Evolutionary conservation across 2,888 invertebrate species (phyloP), one percentile per base, ranked within the genome.

Genomic region (Seira ritae): DNA sequence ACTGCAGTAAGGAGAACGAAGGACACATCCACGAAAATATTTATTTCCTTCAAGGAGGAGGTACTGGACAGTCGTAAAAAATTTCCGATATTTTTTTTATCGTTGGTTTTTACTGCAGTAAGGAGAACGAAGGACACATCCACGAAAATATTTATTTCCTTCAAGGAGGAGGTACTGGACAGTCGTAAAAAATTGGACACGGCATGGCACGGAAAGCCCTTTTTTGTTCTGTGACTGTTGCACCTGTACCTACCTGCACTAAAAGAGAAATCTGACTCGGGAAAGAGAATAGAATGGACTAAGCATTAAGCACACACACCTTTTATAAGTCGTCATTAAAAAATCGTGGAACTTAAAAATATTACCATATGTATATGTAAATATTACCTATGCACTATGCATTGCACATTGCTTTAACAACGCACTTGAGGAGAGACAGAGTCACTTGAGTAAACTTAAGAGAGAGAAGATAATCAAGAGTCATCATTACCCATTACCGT

Each of bases 11-110:
- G 12, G 12, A 55, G 55, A n/a, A 55, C 17, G 55, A 55, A 55
- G 55, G 55, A 55, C 17, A 55, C 55, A 31, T 31, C 31, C 31
- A 2, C 3, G 12, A 55, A 55, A 55, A 55, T 55, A 55, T 55
- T 55, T 55, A 8, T 55, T 50, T 50, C 68, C 66, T 73, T 19
- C 24, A 65, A 71, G 17, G 55, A 72, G 69, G 73, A 83, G 83
- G 73, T 65, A 77, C 83, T 72, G 78, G 78, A 83, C 83, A 83
- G 55, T 78, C 72, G 73, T 83, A 83, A 83, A 82, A 77, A 75
- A 74, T 68, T 50, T 42, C 12, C 12, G n/a, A n/a, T n/a, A 8
- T 42, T 8, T 42, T 55, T 55, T 55, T 55, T 55, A 55, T 55
- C 17, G 42, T 12, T 31, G 2, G 17, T 8, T 55, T 55, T 55